A percentile compares a stretch with the other conserved stretches of the same genome.
Conservation (phyloP, 2,888 invertebrate species). For the Trissolcus brochymenae region DNA sequence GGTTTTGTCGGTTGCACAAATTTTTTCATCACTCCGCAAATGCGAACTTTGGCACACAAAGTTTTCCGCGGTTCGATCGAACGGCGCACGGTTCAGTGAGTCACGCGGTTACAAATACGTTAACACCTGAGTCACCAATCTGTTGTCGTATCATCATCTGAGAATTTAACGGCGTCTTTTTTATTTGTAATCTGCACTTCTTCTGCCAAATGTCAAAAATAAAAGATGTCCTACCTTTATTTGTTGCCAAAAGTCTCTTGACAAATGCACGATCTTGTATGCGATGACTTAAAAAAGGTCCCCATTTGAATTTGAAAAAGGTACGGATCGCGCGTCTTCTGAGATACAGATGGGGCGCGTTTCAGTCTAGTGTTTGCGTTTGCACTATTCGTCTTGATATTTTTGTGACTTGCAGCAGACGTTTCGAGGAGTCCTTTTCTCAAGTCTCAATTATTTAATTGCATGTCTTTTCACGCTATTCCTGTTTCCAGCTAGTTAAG, state of each 20-base stretch:
- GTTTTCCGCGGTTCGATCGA: slow-evolving; percentile 33
- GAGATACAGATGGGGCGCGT: neutral
- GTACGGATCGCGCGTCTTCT: no score
- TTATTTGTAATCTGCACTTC: neutral
- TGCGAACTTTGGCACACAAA: slow-evolving; percentile 29
- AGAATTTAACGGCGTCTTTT: slow-evolving; percentile 32
- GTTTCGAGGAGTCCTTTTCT: slow-evolving; percentile 22
- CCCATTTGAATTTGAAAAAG: no score
- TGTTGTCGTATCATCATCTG: slow-evolving; percentile 36
- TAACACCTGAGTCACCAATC: slow-evolving; percentile 33
- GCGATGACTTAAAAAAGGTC: no score
- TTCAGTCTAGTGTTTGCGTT: neutral
- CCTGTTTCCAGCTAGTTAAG: slow-evolving; percentile 21
- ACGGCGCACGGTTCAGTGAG: slow-evolving; percentile 15
- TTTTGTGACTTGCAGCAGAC: slow-evolving; percentile 6
- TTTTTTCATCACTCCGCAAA: neutral
- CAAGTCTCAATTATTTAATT: slow-evolving; percentile 24
- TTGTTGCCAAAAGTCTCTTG: neutral
- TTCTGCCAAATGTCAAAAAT: neutral
- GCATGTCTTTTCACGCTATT: slow-evolving; percentile 41
- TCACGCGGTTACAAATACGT: slow-evolving; percentile 26
- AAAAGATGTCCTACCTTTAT: neutral
- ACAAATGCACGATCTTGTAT: no score
- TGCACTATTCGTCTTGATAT: neutral
- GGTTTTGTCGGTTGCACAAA: no score